Evolutionary conservation across 30 jellyfish, hydroid and myxozoan genomes (phyloP).

Genomic region (Aurelia coerulea): DNA sequence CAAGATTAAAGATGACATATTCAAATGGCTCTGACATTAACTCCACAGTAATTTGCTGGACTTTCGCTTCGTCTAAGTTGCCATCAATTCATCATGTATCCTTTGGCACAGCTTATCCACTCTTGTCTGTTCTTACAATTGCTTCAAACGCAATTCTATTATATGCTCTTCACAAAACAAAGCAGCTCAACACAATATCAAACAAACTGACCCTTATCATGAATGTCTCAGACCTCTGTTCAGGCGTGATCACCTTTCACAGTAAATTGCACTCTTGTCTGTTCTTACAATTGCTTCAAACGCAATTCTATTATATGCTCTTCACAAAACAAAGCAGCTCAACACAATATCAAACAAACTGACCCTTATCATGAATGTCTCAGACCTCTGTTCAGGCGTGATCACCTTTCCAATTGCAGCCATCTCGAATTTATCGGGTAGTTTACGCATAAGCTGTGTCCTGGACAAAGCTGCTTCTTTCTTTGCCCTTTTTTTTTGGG

Average conservation of each 20-base stretch:
- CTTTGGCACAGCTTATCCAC: background rate
- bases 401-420: slow-evolving; percentile 31
- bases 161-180: slow-evolving; percentile 34
- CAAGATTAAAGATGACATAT: no score
- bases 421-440: background rate
- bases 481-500: slow-evolving; percentile 31
- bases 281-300: slow-evolving; percentile 9
- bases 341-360: slow-evolving; percentile 43
- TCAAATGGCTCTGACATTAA: no score
- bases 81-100: no score
- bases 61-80: no score
- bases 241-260: slow-evolving; percentile 47
- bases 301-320: slow-evolving; percentile 31
- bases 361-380: slow-evolving; percentile 35
- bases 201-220: slow-evolving; percentile 36
- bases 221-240: slow-evolving; percentile 54
- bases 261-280: slow-evolving; percentile 20
- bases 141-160: slow-evolving; percentile 22
- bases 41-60: no score
- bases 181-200: slow-evolving; percentile 51
- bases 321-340: slow-evolving; percentile 47
- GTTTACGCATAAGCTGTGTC: slow-evolving; percentile 9
- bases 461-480: slow-evolving; percentile 25
- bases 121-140: slow-evolving; percentile 20
- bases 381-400: slow-evolving; percentile 58